Percentiles rank a stretch among this genome's conserved stretches.
phyloP scores from a whole-genome alignment of 1,140 invertebrate genomes.

The Tetramorium alpestre region DNA sequence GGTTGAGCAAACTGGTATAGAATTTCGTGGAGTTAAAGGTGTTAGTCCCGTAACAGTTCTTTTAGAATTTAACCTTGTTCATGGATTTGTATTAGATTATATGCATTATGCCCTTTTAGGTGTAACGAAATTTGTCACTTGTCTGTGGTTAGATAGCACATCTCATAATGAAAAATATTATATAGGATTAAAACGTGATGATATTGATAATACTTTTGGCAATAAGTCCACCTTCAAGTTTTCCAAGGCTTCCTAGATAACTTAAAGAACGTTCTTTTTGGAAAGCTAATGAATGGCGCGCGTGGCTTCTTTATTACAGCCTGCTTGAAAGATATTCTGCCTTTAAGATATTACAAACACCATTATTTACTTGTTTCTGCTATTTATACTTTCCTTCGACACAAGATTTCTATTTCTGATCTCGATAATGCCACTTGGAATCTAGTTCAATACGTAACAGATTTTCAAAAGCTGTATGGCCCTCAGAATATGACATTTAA shows the following conservation, averaged over 20 bases:
- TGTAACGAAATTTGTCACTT: not conserved
- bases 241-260: not conserved
- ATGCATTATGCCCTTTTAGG: not conserved
- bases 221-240: not conserved
- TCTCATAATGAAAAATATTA: constrained; percentile 15
- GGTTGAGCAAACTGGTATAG: not conserved
- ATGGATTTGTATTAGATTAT: constrained; percentile 2
- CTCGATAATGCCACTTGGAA: not conserved
- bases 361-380: constrained; percentile 2
- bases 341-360: not conserved
- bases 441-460: not conserved
- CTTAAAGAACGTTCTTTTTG: not conserved
- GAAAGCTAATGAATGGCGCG: constrained; percentile 1
- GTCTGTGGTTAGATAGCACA: not conserved
- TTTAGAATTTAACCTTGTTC: not conserved
- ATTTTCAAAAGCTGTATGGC: not conserved
- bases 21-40: not conserved
- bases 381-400: not conserved
- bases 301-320: constrained; percentile 3
- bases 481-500: not conserved
- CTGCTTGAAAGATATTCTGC: not conserved
- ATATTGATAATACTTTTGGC: not conserved
- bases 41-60: not conserved
- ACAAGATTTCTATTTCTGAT: not conserved
- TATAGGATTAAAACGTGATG: not conserved